Base-by-base conservation (phyloP, 2,888 invertebrate species). In the Brenthis hecate region DNA sequence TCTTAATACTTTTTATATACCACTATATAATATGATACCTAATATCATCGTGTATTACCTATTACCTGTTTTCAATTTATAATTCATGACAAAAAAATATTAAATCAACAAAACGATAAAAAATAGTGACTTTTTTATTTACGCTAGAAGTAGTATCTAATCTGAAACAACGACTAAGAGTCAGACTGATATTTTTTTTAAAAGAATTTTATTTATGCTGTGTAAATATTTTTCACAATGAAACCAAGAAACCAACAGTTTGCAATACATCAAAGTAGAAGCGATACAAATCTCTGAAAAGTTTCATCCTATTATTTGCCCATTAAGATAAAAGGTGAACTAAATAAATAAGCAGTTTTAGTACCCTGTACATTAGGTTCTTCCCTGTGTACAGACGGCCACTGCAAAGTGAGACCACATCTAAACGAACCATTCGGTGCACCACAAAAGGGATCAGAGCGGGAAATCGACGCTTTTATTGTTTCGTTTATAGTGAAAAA, bases 401-500 rank as follows among this genome's bases (percentile, higher is more conserved):
- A 63, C 66, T 68, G 64, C 55, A 62, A 64, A 70, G 70, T 73
- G 50, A 56, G 62, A 64, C 72, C 73, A 72, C 73, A 76, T 71
- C 81, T 79, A 83, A 82, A 78, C 71, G 66, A 57, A 68, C 80
- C 77, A 81, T 80, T 77, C 74, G 80, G 80, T 72, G 74, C 79
- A 82, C 85, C 86, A 76, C 87, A 85, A 79, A 85, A 84, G 87
- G 85, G 86, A 85, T 84, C 78, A 76, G 76, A 71, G 74, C 69
- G 68, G 72, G 64, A 73, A 83, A 84, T 86, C 79, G 85, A 82
- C 81, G 82, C 79, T 80, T 80, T 83, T 81, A 84, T 87, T 85
- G 82, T 82, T 74, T 80, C 72, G 83, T 86, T 86, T 83, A 81
- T 82, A 82, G 81, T 84, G 85, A 89, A 89, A 90, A 90, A 88